Percentiles rank a stretch among this genome's conserved stretches.
Evolutionary conservation across 2,113 vertebrate genomes (phyloP).

Genomic region (Numenius arquata): DNA sequence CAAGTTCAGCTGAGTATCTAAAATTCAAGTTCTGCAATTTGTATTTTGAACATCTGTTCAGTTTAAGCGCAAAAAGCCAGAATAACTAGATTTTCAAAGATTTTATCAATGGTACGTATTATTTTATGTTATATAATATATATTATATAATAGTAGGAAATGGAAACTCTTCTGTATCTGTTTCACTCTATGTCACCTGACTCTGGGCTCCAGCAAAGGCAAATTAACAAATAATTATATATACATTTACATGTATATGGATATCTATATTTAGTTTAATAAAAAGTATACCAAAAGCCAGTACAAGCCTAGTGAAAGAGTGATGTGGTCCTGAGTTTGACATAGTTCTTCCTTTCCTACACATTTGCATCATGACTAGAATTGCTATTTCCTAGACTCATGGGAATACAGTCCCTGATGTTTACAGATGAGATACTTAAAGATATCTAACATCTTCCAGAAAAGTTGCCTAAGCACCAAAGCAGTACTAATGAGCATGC

Average conservation of each 20-base stretch:
- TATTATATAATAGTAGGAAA: neutral
- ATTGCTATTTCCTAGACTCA: neutral
- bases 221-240: neutral
- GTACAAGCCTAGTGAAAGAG: neutral
- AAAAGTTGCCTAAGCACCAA: neutral
- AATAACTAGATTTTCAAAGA: neutral
- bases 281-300: neutral
- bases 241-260: neutral
- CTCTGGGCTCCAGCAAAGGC: neutral
- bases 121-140: too few species aligned
- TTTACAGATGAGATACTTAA: neutral
- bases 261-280: neutral
- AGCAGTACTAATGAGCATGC: rapidly evolving
- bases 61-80: neutral
- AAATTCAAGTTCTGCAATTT: neutral
- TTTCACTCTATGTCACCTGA: neutral
- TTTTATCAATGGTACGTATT: neutral
- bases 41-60: neutral
- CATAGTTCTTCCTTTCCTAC: neutral
- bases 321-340: neutral
- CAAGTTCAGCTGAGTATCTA: neutral
- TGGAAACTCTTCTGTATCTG: neutral
- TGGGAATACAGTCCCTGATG: neutral
- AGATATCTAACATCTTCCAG: neutral
- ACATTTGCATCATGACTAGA: neutral